A percentile compares a stretch with the other conserved stretches of the same genome.
phyloP scores from a whole-genome alignment of 35 echinoderm and acorn worm genomes.

The Apostichopus californicus region DNA sequence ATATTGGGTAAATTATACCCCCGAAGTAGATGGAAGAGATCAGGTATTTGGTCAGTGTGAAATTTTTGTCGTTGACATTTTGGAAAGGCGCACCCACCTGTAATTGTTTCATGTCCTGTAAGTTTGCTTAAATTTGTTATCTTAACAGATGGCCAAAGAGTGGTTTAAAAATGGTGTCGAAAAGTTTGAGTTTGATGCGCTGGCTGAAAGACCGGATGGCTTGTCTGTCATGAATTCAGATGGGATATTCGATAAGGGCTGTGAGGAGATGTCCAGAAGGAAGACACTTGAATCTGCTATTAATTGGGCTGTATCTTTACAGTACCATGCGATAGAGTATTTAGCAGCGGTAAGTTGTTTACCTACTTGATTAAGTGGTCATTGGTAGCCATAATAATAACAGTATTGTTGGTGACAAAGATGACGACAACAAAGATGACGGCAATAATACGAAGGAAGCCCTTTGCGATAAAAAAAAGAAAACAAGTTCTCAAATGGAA shows the following conservation, averaged over 20 bases:
- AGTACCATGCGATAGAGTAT: slow-evolving; percentile 48
- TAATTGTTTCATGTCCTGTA: too few species aligned
- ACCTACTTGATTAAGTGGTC: not conserved
- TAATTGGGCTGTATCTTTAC: slow-evolving; percentile 45
- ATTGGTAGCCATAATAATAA: not conserved
- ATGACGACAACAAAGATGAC: too few species aligned
- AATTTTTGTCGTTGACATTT: too few species aligned
- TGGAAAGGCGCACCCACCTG: too few species aligned
- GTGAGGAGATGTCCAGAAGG: slow-evolving; percentile 41
- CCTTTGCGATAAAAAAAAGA: too few species aligned
- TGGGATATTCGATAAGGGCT: slow-evolving; percentile 7
- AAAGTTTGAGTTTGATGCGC: slow-evolving; percentile 62
- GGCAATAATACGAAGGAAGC: too few species aligned
- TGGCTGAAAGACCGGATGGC: slow-evolving; percentile 63
- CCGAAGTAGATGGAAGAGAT: too few species aligned
- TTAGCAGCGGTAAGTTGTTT: slow-evolving; percentile 25
- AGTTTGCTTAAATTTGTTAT: not conserved
- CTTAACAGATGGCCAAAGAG: slow-evolving; percentile 21
- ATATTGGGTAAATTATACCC: too few species aligned
- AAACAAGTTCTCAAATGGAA: too few species aligned
- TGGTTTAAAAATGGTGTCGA: slow-evolving; percentile 63
- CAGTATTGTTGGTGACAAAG: not conserved
- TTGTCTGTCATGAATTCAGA: slow-evolving; percentile 50
- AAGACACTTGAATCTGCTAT: slow-evolving; percentile 29
- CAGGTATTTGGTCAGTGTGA: too few species aligned